Conservation (phyloP, 2,888 invertebrate species). For the Parnassius orleans region DNA sequence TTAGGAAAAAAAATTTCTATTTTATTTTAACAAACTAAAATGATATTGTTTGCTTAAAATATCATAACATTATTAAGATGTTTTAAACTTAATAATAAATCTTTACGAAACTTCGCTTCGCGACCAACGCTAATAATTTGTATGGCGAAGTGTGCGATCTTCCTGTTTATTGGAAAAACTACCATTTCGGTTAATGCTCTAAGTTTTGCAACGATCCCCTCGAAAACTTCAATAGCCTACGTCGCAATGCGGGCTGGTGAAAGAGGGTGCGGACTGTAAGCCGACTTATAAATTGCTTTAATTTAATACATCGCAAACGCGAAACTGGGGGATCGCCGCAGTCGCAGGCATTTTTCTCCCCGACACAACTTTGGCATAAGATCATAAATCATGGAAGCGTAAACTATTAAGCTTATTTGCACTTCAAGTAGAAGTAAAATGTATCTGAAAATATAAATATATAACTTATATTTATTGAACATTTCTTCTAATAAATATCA, state of each 20-base stretch:
- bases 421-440: slow-evolving; percentile 8
- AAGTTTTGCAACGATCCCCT: slow-evolving; percentile 36
- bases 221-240: slow-evolving; percentile 26
- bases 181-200: slow-evolving; percentile 32
- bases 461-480: too few relatives aligned
- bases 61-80: too few relatives aligned
- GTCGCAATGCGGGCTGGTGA: slow-evolving; percentile 48
- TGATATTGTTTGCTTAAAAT: too few relatives aligned
- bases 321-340: slow-evolving; percentile 39
- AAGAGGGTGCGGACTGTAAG: slow-evolving; percentile 46
- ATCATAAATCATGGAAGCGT: slow-evolving; percentile 42
- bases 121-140: too few relatives aligned
- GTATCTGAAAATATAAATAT: too few relatives aligned
- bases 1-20: too few relatives aligned
- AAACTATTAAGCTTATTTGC: slow-evolving; percentile 30
- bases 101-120: too few relatives aligned
- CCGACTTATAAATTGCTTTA: slow-evolving; percentile 71
- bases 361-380: slow-evolving; percentile 39
- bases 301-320: slow-evolving; percentile 61
- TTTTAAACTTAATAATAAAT: too few relatives aligned
- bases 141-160: background rate
- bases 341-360: slow-evolving; percentile 48
- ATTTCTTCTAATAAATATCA: too few relatives aligned
- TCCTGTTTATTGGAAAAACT: slow-evolving; percentile 19
- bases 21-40: too few relatives aligned